phyloP scores from a whole-genome alignment of 2,113 vertebrate species.

The Neomonachus schauinslandi region DNA sequence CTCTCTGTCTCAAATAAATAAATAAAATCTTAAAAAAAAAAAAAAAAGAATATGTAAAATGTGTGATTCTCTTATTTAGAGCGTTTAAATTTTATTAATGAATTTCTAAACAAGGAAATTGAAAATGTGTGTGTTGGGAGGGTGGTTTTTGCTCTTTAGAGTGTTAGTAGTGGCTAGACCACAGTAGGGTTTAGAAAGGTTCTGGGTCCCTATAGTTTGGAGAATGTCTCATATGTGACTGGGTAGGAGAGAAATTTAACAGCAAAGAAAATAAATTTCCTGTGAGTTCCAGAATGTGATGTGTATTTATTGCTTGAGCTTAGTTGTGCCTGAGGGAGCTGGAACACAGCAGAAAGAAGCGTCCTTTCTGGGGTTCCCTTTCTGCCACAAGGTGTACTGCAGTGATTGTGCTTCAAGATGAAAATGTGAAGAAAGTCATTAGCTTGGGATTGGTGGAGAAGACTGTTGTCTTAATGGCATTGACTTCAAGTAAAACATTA shows the following conservation, averaged over 20 bases:
- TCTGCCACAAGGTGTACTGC: slow-evolving; percentile 32
- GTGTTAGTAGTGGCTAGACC: slow-evolving; percentile 6
- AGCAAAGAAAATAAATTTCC: background rate
- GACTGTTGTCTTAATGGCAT: slow-evolving; percentile 52
- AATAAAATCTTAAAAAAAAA: too few species aligned
- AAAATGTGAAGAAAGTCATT: slow-evolving; percentile 56
- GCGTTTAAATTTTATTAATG: slow-evolving; percentile 48
- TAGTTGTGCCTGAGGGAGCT: slow-evolving; percentile 42
- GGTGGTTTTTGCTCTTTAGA: slow-evolving; percentile 52
- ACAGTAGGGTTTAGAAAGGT: background rate
- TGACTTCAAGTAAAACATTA: slow-evolving; percentile 72
- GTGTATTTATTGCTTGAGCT: slow-evolving; percentile 58
- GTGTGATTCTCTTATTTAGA: background rate
- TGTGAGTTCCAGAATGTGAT: background rate
- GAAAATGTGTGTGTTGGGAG: background rate
- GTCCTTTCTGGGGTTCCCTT: slow-evolving; percentile 4
- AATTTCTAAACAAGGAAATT: slow-evolving; percentile 53
- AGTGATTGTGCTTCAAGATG: slow-evolving; percentile 51
- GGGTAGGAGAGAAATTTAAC: slow-evolving; percentile 29
- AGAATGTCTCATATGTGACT: slow-evolving; percentile 35
- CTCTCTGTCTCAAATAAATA: too few species aligned
- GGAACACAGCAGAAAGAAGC: background rate
- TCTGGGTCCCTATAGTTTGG: background rate
- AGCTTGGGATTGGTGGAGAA: slow-evolving; percentile 8
- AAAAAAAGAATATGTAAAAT: slow-evolving; percentile 48